Conservation (phyloP, 1,140 invertebrate species). For the Zaprionus vittiger region DNA sequence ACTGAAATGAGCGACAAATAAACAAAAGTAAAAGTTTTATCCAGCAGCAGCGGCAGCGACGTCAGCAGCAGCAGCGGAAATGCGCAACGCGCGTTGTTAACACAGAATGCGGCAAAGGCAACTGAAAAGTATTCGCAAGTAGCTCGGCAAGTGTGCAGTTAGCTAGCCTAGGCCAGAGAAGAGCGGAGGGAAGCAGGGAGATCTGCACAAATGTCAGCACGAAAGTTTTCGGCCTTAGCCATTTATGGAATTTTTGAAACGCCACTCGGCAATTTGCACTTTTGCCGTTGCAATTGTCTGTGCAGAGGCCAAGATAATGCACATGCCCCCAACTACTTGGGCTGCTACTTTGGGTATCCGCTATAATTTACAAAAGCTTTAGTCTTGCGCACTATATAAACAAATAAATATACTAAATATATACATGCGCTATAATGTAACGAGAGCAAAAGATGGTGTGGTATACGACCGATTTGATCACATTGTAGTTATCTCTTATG, state of each 20-base stretch:
- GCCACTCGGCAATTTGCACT: conserved; percentile 53
- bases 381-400: background rate
- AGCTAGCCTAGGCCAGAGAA: background rate
- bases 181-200: background rate
- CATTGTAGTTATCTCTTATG: too few species aligned
- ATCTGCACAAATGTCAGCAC: conserved; percentile 43
- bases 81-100: conserved; percentile 67
- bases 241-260: conserved; percentile 73
- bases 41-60: conserved; percentile 29
- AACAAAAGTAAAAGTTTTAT: conserved; percentile 79
- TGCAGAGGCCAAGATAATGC: conserved; percentile 2
- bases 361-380: background rate
- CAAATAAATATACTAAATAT: too few species aligned
- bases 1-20: conserved; percentile 78
- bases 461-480: too few species aligned
- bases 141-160: conserved; percentile 6
- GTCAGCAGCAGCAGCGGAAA: conserved; percentile 57
- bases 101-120: conserved; percentile 64
- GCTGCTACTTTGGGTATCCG: too few species aligned
- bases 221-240: conserved; percentile 69
- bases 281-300: conserved; percentile 31
- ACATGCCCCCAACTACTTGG: background rate
- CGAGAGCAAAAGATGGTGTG: too few species aligned
- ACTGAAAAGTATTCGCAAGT: conserved; percentile 33
- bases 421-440: too few species aligned